Conservation (phyloP, 2,113 vertebrate species). For the Equus przewalskii region DNA sequence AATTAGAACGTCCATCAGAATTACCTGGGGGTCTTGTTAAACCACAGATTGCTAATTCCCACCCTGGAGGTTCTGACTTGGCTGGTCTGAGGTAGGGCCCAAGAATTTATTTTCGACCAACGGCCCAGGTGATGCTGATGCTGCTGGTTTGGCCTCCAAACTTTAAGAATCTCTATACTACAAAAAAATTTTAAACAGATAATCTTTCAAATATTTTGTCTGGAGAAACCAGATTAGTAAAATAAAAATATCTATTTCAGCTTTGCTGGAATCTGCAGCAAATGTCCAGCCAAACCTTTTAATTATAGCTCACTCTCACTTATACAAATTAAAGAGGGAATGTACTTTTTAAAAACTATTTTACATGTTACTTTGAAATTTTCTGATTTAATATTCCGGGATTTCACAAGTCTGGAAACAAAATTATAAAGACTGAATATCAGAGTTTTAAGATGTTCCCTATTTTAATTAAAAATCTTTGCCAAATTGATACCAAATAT, state of each 20-base stretch:
- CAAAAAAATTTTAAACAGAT: slow-evolving; percentile 29
- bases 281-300: background rate
- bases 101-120: background rate
- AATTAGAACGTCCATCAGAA: slow-evolving; percentile 13
- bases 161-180: slow-evolving; percentile 37
- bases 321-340: background rate
- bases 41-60: background rate
- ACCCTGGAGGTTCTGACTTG: background rate
- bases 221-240: slow-evolving; percentile 1
- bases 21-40: background rate
- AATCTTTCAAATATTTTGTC: slow-evolving; percentile 29
- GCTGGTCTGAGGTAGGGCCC: background rate
- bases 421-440: background rate
- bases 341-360: slow-evolving; percentile 20
- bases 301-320: slow-evolving; percentile 16
- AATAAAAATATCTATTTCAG: background rate
- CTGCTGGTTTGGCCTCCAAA: background rate
- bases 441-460: background rate
- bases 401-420: slow-evolving; percentile 57
- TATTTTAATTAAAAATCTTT: slow-evolving; percentile 27
- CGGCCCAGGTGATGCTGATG: background rate
- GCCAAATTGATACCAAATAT: background rate
- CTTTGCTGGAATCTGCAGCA: background rate
- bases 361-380: slow-evolving; percentile 22
- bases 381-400: slow-evolving; percentile 21